Percentiles rank a stretch among this genome's conserved stretches.
These are phyloP conservation scores for human (Homo sapiens) DNA, from an alignment of 2,113 vertebrate genomes.

Conservation along the genomic window GRCh38 chr4:11976501-11977000, in stretches of 20 bases:
- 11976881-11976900: not conserved
- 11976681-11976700: not conserved
- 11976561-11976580: not conserved
- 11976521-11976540: not conserved
- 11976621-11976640: not conserved
- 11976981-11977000: not conserved
- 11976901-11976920: not conserved
- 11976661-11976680: not conserved
- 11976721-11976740: not conserved
- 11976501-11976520: not conserved
- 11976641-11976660: not conserved
- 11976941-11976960: not conserved
- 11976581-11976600: not conserved
- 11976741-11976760: not conserved
- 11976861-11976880: not conserved
- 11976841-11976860: not conserved
- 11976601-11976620: not conserved
- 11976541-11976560: not conserved
- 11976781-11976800: not conserved
- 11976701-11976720: not conserved
- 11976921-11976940: rapidly evolving
- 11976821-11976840: not conserved
- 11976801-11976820: not conserved
- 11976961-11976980: not conserved
- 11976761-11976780: not conserved